These are phyloP conservation scores for Sciurus carolinensis DNA, from an alignment of 2,797 vertebrate genomes.

Conservation along the genomic window DNA sequence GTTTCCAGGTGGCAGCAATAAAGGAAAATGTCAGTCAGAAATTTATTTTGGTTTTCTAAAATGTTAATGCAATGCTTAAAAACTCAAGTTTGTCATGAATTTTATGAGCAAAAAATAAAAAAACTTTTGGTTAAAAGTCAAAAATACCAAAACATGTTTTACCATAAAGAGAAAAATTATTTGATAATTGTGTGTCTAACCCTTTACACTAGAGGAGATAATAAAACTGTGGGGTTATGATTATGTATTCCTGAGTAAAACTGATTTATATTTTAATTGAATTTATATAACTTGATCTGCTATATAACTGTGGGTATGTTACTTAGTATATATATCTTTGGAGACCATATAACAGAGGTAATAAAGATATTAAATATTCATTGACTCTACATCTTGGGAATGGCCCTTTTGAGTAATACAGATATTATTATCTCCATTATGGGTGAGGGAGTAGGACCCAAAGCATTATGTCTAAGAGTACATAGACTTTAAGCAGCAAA, in stretches of 20 bases:
- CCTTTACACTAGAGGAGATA: background rate
- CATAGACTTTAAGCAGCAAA: background rate
- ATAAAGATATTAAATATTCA: background rate
- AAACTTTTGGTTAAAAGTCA: background rate
- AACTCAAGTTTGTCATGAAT: background rate
- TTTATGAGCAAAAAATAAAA: slow-evolving; percentile 4
- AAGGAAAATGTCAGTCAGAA: slow-evolving; percentile 58
- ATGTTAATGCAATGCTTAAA: slow-evolving; percentile 39
- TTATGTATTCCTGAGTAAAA: background rate
- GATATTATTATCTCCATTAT: background rate
- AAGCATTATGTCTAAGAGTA: background rate
- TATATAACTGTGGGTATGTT: background rate
- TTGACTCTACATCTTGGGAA: background rate
- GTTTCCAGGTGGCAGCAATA: background rate
- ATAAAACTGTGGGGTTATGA: background rate
- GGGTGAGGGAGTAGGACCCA: background rate
- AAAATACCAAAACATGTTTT: background rate
- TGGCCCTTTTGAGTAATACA: background rate
- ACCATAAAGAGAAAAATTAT: background rate
- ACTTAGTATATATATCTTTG: background rate
- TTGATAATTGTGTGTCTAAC: background rate
- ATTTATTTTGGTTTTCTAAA: slow-evolving; percentile 60
- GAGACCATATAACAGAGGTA: background rate
- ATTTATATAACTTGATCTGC: background rate
- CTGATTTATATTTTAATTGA: background rate